A percentile compares a stretch with the other conserved stretches of the same genome.
phyloP scores from a whole-genome alignment of 2,888 invertebrate genomes.

The Andrena hattorfiana region DNA sequence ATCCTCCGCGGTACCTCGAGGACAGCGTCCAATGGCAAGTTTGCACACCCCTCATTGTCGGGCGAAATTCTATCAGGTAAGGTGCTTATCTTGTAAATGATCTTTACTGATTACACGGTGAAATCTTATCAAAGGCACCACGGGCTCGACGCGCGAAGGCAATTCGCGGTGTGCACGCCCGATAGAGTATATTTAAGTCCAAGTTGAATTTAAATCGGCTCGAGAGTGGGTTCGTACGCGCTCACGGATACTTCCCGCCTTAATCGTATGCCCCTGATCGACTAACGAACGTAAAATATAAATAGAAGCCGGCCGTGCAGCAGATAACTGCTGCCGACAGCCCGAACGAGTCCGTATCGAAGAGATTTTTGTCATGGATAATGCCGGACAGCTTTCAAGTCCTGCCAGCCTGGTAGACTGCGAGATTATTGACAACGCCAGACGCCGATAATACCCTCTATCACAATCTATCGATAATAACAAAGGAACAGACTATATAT shows the following conservation, averaged over 20 bases:
- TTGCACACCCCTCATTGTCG: background rate
- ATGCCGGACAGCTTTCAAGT: constrained; percentile 42
- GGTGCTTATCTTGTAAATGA: background rate
- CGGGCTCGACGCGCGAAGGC: background rate
- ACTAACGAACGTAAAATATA: constrained; percentile 68
- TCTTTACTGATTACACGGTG: background rate
- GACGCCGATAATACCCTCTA: background rate
- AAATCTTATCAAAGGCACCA: constrained; percentile 14
- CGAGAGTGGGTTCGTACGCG: background rate
- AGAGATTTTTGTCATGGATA: constrained; percentile 50
- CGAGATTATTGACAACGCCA: background rate
- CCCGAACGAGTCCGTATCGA: constrained; percentile 44
- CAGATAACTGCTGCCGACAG: constrained; percentile 63
- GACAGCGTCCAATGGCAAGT: background rate
- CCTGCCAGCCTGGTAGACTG: background rate
- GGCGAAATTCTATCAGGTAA: constrained; percentile 15
- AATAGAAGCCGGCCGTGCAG: constrained; percentile 61
- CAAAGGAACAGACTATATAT: background rate
- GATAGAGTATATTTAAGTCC: background rate
- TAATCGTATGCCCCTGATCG: constrained; percentile 60
- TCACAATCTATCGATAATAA: background rate
- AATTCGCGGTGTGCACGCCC: background rate
- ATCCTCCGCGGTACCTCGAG: background rate
- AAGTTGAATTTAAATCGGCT: constrained; percentile 28
- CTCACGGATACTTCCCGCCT: constrained; percentile 41